Evolutionary conservation across 2,113 vertebrate species (phyloP), one percentile per base, ranked within the genome.

Genomic region (Ariopsis seemanni): DNA sequence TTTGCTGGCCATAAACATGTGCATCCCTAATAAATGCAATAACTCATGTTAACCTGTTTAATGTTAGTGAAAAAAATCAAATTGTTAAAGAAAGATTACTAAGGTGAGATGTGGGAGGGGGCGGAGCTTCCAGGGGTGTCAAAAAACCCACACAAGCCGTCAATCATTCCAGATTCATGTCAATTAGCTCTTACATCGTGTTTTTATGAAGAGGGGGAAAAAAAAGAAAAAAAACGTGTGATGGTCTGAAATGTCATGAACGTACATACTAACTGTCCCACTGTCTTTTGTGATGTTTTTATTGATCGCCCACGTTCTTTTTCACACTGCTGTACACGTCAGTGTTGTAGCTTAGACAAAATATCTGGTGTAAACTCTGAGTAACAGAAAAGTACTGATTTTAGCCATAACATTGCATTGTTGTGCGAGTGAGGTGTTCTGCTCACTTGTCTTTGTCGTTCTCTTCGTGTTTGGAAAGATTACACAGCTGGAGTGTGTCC

Each of bases 391-490:
- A 15, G 71, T 48, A 25, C 18, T 75, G 74, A 52, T 12, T 10
- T 77, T 50, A 52, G 20, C 42, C 3, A 22, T 12, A 48, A 52
- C 9, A 48, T 52, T 12, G 25, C 48, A 25, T 1, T 11, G 52
- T 9, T n/a, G 75, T 14, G 75, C 7, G 12, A n/a, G n/a, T 27
- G 52, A 0, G 12, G 53, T 10, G 83, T 84, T 7, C 14, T 7
- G 25, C 95, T 93, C 93, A 99, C 98, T 97, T 99, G 96, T 99
- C 98, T 90, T 99, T 99, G 91, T 99, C 98, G 0, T 99, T 99
- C 92, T 99, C 98, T 42, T 99, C 98, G 0, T 99, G 97, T 92
- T 99, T 99, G 85, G 96, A 97, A 27, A 99, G 97, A 92, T 94
- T 99, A 95, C 98, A 99, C 6, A 99, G 96, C 89, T 99, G 98